Conservation (phyloP, 2,888 invertebrate species). For the Geotrupes spiniger region DNA sequence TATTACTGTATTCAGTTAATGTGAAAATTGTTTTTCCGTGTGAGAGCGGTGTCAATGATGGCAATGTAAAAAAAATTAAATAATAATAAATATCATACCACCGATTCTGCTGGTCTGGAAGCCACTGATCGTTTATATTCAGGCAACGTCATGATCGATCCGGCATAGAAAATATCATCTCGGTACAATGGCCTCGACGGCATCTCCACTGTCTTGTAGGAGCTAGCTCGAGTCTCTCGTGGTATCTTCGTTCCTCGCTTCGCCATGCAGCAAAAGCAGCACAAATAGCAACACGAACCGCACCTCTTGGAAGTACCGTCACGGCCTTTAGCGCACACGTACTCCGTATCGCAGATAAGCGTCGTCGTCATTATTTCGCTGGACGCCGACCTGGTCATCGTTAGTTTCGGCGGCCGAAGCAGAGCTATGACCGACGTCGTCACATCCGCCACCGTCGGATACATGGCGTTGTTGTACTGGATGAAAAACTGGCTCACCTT, state of each 20-base stretch:
- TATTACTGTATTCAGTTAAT: too few species aligned
- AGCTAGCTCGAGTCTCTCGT: not conserved
- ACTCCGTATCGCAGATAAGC: conserved; percentile 14
- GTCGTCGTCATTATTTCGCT: conserved; percentile 21
- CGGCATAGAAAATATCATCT: conserved; percentile 86
- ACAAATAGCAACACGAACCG: too few species aligned
- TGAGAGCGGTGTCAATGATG: too few species aligned
- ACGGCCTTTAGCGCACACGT: conserved; percentile 2
- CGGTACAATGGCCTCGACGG: conserved; percentile 72
- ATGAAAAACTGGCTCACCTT: conserved; percentile 25
- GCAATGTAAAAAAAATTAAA: too few species aligned
- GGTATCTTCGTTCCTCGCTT: conserved; percentile 2
- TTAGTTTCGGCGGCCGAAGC: conserved; percentile 17
- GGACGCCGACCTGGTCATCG: conserved; percentile 14
- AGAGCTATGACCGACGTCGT: conserved; percentile 24
- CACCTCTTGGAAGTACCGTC: not conserved
- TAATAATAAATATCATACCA: conserved; percentile 17
- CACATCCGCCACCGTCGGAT: conserved; percentile 70
- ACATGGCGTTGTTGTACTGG: conserved; percentile 49
- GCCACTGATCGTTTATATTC: conserved; percentile 56
- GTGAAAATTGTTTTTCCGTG: too few species aligned
- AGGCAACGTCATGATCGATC: conserved; percentile 75
- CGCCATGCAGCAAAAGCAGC: conserved; percentile 6
- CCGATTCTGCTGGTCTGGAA: conserved; percentile 19
- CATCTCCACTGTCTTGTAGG: conserved; percentile 28